phyloP scores from a whole-genome alignment of 2,797 vertebrate genomes.

The Chelmon rostratus region DNA sequence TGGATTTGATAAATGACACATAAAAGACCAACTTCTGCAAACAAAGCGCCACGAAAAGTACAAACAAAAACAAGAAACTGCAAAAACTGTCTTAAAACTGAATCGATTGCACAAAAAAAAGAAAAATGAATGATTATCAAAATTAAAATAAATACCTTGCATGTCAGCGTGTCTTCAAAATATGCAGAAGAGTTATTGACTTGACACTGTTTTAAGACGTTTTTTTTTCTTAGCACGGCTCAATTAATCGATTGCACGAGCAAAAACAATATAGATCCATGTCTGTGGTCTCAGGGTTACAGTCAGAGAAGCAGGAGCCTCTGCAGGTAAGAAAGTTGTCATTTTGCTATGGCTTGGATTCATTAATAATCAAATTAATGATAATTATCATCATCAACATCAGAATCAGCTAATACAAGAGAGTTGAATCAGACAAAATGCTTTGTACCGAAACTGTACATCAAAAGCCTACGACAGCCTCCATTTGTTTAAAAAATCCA shows the following conservation, averaged over 20 bases:
- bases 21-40: not conserved
- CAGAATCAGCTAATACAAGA: constrained; percentile 3
- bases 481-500: not conserved
- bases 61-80: not conserved
- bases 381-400: not conserved
- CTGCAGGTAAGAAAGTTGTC: constrained; percentile 16
- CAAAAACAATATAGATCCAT: constrained; percentile 34
- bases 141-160: not conserved
- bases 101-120: not conserved
- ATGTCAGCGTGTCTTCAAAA: constrained; percentile 5
- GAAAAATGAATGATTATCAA: not conserved
- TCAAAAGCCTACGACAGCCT: not conserved
- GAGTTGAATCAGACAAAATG: not conserved
- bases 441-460: not conserved
- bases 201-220: constrained; percentile 5
- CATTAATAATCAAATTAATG: constrained; percentile 6
- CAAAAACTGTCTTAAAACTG: not conserved
- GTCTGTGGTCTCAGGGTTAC: constrained; percentile 25
- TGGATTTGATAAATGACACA: not conserved
- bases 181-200: constrained; percentile 32
- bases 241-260: constrained; percentile 13
- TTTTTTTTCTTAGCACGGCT: not conserved
- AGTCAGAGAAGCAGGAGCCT: not conserved
- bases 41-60: not conserved
- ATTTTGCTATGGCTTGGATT: constrained; percentile 49